phyloP scores from a whole-genome alignment of 2,113 vertebrate species.

The Elgaria multicarinata region DNA sequence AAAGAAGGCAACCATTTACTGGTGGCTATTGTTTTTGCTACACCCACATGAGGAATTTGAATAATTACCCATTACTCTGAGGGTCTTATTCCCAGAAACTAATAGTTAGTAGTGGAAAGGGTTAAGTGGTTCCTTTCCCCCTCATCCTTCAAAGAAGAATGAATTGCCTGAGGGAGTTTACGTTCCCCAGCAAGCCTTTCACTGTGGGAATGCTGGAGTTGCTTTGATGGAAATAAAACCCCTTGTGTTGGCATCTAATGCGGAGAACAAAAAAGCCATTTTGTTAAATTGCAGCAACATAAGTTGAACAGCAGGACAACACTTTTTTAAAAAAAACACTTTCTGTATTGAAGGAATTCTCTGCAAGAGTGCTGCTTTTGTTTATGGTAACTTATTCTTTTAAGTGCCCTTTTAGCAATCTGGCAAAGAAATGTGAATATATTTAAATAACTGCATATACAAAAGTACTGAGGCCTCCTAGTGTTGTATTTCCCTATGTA shows the following conservation, averaged over 20 bases:
- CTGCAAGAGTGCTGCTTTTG: conserved; percentile 54
- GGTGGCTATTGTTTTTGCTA: conserved; percentile 40
- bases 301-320: conserved; percentile 54
- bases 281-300: conserved; percentile 65
- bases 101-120: conserved; percentile 60
- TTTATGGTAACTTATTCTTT: conserved; percentile 49
- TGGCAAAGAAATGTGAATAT: conserved; percentile 55
- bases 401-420: conserved; percentile 47
- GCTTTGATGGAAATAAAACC: conserved; percentile 67
- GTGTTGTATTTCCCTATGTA: background rate
- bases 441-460: conserved; percentile 27
- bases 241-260: conserved; percentile 66
- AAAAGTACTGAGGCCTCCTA: conserved; percentile 8
- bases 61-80: conserved; percentile 63
- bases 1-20: conserved; percentile 33
- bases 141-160: conserved; percentile 62
- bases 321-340: conserved; percentile 17
- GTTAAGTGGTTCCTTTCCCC: conserved; percentile 64
- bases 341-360: conserved; percentile 54
- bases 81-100: conserved; percentile 36
- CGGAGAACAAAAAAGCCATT: conserved; percentile 69
- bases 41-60: conserved; percentile 49
- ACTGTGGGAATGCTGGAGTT: conserved; percentile 64
- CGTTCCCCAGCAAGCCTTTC: conserved; percentile 56
- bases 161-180: conserved; percentile 61